These are phyloP conservation scores for Phycodurus eques DNA, from an alignment of 2,113 vertebrate species.

Conservation along the genomic window DNA sequence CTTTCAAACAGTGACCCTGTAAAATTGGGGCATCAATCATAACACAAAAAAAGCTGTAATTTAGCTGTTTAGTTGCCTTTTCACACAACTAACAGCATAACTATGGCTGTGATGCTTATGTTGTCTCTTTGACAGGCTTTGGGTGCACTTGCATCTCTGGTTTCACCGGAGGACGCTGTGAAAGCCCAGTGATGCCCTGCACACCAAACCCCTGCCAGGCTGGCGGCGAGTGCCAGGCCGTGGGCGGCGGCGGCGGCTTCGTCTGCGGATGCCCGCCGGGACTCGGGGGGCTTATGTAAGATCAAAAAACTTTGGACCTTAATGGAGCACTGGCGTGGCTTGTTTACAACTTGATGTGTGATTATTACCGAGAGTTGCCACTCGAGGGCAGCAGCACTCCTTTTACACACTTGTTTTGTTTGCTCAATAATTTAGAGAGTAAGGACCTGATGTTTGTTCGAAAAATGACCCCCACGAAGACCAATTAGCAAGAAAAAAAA, in stretches of 20 bases:
- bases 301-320: constrained; percentile 18
- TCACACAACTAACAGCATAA: neutral
- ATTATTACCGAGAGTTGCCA: constrained; percentile 28
- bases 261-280: constrained; percentile 86
- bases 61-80: neutral
- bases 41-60: neutral
- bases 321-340: neutral
- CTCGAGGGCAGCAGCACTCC: constrained; percentile 50
- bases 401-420: neutral
- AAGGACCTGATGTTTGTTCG: neutral
- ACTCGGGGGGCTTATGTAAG: constrained; percentile 88
- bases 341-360: neutral
- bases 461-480: neutral
- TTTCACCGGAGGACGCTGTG: constrained; percentile 90
- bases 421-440: neutral
- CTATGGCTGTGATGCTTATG: neutral
- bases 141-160: constrained; percentile 85
- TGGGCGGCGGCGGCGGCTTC: constrained; percentile 81
- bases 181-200: constrained; percentile 86
- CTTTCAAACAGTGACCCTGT: neutral
- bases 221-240: constrained; percentile 82
- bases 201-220: constrained; percentile 91
- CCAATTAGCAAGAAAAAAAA: neutral
- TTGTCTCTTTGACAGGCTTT: constrained; percentile 76
- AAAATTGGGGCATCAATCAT: neutral